Evolutionary conservation across 2,797 vertebrate genomes (phyloP).

Genomic region (Aselliscus stoliczkanus): DNA sequence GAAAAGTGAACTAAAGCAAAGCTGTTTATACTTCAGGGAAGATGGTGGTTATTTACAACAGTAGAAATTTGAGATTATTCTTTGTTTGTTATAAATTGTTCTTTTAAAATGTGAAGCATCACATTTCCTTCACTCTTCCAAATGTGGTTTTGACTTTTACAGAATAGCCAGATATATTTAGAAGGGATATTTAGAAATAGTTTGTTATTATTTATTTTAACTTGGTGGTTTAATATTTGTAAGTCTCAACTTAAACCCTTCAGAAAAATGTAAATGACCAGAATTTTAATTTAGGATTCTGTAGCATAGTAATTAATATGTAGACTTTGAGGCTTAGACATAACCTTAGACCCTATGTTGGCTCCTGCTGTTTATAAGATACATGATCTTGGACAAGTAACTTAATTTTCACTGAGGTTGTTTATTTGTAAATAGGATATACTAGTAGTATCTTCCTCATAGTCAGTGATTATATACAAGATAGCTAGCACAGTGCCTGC

Average conservation of each 20-base stretch:
- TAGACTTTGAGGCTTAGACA: not conserved
- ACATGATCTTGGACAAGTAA: not conserved
- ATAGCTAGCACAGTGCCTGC: not conserved
- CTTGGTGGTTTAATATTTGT: conserved; percentile 11
- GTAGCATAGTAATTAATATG: not conserved
- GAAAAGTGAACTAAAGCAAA: not conserved
- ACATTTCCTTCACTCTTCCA: not conserved
- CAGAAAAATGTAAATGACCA: not conserved
- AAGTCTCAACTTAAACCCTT: not conserved
- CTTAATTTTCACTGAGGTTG: not conserved
- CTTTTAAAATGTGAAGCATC: not conserved
- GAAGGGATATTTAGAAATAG: not conserved
- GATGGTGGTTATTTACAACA: not conserved
- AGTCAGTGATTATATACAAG: not conserved
- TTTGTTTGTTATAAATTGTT: not conserved
- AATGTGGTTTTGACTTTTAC: not conserved
- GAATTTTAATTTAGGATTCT: not conserved
- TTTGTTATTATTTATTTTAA: not conserved
- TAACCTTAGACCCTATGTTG: not conserved
- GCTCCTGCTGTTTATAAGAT: not conserved
- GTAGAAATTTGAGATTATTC: not conserved
- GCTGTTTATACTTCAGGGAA: not conserved
- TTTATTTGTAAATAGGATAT: not conserved
- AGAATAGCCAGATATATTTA: not conserved
- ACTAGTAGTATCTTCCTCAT: not conserved